Evolutionary conservation across 2,113 vertebrate genomes (phyloP).

Genomic region (Zosterops pallidus): DNA sequence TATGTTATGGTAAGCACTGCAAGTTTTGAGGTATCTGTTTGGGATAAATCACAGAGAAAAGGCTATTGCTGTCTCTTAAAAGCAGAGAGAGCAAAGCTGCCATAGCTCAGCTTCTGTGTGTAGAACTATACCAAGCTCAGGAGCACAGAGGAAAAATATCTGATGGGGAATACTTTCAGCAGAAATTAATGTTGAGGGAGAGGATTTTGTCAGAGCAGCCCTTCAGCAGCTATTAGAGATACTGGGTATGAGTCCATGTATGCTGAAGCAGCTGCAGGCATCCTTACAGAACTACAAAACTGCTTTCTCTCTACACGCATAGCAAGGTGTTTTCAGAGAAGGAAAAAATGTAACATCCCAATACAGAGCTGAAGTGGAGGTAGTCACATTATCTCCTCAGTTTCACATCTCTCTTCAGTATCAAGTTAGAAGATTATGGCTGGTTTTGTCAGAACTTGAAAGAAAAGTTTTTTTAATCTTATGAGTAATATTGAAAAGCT

Average conservation of each 20-base stretch:
- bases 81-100: background rate
- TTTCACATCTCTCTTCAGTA: background rate
- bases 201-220: background rate
- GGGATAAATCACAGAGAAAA: background rate
- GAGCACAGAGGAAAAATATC: background rate
- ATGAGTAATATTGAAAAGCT: background rate
- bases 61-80: background rate
- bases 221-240: background rate
- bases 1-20: background rate
- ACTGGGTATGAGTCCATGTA: background rate
- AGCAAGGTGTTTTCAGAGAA: background rate
- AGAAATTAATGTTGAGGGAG: background rate
- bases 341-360: background rate
- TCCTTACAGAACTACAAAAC: background rate
- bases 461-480: background rate
- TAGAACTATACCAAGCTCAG: background rate
- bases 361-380: background rate
- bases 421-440: background rate
- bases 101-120: fast-evolving
- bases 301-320: fast-evolving
- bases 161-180: background rate
- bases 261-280: background rate
- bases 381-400: background rate
- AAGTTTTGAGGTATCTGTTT: background rate
- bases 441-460: background rate